Percentiles rank a stretch among this genome's conserved stretches.
phyloP scores from a whole-genome alignment of 2,888 invertebrate genomes.

The Podotricha telesiphe region DNA sequence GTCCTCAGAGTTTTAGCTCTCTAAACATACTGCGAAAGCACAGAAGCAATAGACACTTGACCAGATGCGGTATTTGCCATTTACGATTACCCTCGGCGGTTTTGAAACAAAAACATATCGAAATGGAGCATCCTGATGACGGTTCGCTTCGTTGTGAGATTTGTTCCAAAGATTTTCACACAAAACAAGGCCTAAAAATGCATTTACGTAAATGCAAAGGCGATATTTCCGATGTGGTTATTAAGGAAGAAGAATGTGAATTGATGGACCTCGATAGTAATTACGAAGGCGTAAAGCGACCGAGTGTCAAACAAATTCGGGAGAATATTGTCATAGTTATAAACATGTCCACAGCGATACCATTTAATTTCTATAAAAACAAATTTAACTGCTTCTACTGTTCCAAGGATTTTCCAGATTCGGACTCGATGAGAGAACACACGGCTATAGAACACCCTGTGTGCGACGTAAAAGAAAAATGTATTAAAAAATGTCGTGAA shows the following conservation, averaged over 20 bases:
- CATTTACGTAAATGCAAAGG: slow-evolving; percentile 71
- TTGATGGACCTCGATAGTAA: slow-evolving; percentile 65
- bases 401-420: slow-evolving; percentile 74
- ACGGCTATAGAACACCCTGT: slow-evolving; percentile 69
- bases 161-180: slow-evolving; percentile 73
- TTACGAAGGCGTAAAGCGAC: slow-evolving; percentile 63
- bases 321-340: slow-evolving; percentile 73
- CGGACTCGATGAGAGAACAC: slow-evolving; percentile 71
- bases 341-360: slow-evolving; percentile 78
- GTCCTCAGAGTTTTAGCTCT: slow-evolving; percentile 67
- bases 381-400: slow-evolving; percentile 79
- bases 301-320: slow-evolving; percentile 73
- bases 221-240: slow-evolving; percentile 56
- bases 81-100: slow-evolving; percentile 70
- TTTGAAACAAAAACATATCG: slow-evolving; percentile 72
- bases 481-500: slow-evolving; percentile 73
- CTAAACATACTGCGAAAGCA: slow-evolving; percentile 73
- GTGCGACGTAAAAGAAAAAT: slow-evolving; percentile 71
- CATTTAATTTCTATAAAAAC: slow-evolving; percentile 77
- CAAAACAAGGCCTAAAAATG: slow-evolving; percentile 74
- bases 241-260: slow-evolving; percentile 66
- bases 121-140: slow-evolving; percentile 73
- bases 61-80: slow-evolving; percentile 69
- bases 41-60: slow-evolving; percentile 67
- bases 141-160: slow-evolving; percentile 70